Evolutionary conservation across 1,140 invertebrate genomes (phyloP), one percentile per base, ranked within the genome.

Genomic region (Hypothenemus hampei): DNA sequence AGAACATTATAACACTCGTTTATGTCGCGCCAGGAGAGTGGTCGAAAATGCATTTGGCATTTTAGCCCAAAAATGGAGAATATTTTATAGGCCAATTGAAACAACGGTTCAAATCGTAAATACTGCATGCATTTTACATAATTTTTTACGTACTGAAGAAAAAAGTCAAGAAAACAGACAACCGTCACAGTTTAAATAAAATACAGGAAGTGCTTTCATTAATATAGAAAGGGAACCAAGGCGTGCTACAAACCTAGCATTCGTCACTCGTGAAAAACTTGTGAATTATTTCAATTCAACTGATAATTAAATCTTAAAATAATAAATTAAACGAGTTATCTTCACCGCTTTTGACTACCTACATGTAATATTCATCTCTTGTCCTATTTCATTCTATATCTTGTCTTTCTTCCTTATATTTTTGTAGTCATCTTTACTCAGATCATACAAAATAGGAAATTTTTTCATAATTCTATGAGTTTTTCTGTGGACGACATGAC

Each of bases 11-110:
- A 65, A 63, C 56, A 45, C n/a, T 10, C 24, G 72, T 49, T 58
- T 75, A 36, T 71, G 64, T 47, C 60, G 69, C 53, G 70, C 70
- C 31, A 62, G 70, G 59, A 49, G 69, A 52, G n/a, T n/a, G n/a
- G n/a, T n/a, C n/a, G n/a, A n/a, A n/a, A n/a, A n/a, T n/a, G n/a
- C n/a, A n/a, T n/a, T 76, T 58, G 70, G 72, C 22, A 73, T 75
- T 40, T 61, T 75, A 58, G 65, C 62, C 3, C 55, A 62, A 49
- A 64, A 66, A 60, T 73, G 56, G 59, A 45, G 66, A 48, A 64
- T 72, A 51, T 70, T 72, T 63, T 58, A 52, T 43, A 60, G 62
- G 33, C 61, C 67, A 44, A 65, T 74, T 10, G 57, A 71, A 53
- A 50, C 65, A 26, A 60, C 63, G 39, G 57, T 67, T 48, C 59